A percentile compares a stretch with the other conserved stretches of the same genome.
Conservation (phyloP, 2,888 invertebrate species). For the Nebria salina region DNA sequence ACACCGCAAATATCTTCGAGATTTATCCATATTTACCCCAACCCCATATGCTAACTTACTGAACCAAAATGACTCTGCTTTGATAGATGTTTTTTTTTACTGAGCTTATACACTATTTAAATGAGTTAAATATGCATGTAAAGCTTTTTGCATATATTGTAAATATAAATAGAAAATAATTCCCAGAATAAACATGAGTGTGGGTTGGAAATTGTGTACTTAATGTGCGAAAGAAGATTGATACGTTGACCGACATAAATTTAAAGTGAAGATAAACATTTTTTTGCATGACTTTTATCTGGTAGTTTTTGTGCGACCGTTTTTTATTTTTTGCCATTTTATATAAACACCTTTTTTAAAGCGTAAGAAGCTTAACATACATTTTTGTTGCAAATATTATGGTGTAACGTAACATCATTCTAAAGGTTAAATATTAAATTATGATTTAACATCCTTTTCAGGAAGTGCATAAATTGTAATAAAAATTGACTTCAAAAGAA, state of each 20-base stretch:
- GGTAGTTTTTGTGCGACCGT: background rate
- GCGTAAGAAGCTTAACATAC: background rate
- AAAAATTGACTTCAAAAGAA: no score
- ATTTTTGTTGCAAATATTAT: no score
- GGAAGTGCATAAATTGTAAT: no score
- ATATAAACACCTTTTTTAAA: background rate
- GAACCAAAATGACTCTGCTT: background rate
- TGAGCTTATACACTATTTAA: background rate
- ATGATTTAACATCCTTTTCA: no score
- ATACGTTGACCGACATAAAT: conserved; percentile 11
- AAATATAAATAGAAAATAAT: conserved; percentile 3
- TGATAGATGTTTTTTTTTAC: background rate
- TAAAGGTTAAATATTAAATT: no score
- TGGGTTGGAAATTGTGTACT: conserved; percentile 3
- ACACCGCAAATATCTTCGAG: background rate
- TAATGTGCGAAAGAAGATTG: conserved; percentile 12
- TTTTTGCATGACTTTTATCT: background rate
- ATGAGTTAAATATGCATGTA: background rate
- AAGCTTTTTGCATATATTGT: background rate
- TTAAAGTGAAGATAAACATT: background rate
- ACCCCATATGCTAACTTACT: background rate
- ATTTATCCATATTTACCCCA: background rate
- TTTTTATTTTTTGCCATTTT: background rate
- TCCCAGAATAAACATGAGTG: background rate
- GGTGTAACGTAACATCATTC: no score